phyloP scores from a whole-genome alignment of 2,113 vertebrate species.

The Anseranas semipalmata region DNA sequence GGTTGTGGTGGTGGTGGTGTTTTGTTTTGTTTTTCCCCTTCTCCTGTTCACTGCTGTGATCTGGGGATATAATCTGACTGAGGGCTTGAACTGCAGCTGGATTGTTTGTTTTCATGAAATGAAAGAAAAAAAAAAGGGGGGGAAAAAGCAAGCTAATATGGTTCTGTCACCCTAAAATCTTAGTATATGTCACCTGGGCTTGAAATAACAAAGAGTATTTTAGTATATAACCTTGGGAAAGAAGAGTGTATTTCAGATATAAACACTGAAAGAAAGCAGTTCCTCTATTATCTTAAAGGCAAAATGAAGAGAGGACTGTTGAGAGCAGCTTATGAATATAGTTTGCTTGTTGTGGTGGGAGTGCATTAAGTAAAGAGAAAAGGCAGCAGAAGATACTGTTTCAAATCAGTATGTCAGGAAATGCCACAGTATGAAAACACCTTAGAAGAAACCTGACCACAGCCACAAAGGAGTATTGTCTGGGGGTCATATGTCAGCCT shows the following conservation, averaged over 20 bases:
- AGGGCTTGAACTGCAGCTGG: no score
- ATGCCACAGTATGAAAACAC: not conserved
- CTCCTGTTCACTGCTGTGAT: not conserved
- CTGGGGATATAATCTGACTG: not conserved
- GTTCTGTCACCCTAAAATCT: not conserved
- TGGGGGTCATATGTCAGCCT: not conserved
- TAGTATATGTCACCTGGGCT: not conserved
- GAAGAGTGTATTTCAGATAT: not conserved
- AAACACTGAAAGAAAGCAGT: not conserved
- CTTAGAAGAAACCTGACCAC: not conserved
- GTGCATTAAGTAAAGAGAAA: not conserved
- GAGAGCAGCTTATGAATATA: not conserved
- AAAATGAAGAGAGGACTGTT: not conserved
- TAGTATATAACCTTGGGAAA: not conserved
- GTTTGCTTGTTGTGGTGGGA: not conserved
- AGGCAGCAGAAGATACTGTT: not conserved
- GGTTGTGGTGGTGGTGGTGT: no score
- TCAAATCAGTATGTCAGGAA: not conserved
- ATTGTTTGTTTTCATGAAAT: not conserved
- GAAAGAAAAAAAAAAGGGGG: not conserved
- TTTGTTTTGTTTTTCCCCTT: not conserved
- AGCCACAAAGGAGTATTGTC: not conserved
- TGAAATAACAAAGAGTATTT: not conserved
- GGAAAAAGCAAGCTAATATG: not conserved
- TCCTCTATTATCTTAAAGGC: not conserved